phyloP scores from a whole-genome alignment of 2,888 invertebrate genomes.

The Pharmacophagus antenor region DNA sequence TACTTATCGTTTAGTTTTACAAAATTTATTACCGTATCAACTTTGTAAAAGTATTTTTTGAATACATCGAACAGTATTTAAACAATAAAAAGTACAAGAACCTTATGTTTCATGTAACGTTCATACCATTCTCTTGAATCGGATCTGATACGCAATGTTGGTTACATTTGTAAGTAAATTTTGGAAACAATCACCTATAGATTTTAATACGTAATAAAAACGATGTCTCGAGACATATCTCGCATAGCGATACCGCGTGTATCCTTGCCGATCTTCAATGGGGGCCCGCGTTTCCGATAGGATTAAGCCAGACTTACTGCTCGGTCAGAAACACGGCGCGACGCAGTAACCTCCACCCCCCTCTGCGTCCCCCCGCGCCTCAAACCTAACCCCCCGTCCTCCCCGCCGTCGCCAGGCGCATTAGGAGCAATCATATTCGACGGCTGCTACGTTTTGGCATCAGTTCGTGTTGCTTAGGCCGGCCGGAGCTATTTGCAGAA shows the following conservation, averaged over 20 bases:
- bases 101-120: too few relatives aligned
- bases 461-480: constrained; percentile 74
- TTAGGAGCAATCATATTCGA: constrained; percentile 81
- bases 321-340: constrained; percentile 77
- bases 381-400: constrained; percentile 44
- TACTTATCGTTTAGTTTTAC: too few relatives aligned
- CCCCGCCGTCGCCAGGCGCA: constrained; percentile 60
- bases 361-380: constrained; percentile 38
- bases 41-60: too few relatives aligned
- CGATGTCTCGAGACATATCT: constrained; percentile 57
- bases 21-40: too few relatives aligned
- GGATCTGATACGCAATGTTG: too few relatives aligned
- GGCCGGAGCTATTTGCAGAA: constrained; percentile 68
- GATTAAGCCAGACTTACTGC: constrained; percentile 81
- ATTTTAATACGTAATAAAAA: not conserved
- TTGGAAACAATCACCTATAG: not conserved
- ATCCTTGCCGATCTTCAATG: constrained; percentile 73
- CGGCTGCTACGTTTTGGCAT: constrained; percentile 78
- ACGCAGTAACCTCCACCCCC: constrained; percentile 50
- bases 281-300: constrained; percentile 78
- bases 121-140: too few relatives aligned
- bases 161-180: not conserved
- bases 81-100: too few relatives aligned
- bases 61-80: too few relatives aligned
- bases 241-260: constrained; percentile 47